Evolutionary conservation across 2,797 vertebrate species (phyloP), one percentile per base, ranked within the genome.

Genomic region (Tragelaphus oryx): DNA sequence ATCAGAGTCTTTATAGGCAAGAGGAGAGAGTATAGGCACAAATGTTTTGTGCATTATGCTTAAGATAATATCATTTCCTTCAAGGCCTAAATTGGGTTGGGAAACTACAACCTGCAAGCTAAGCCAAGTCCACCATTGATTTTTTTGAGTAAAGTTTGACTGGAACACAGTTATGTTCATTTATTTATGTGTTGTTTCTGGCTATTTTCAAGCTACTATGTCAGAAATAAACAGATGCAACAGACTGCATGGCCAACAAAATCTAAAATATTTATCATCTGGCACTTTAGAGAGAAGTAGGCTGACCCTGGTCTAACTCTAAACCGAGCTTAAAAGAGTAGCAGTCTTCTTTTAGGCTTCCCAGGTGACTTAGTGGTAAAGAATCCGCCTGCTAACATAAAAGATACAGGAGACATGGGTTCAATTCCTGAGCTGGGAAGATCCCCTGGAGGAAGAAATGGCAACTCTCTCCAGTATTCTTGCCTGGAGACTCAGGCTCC

Each of bases 121-220:
- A 60, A 71, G 37, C 60, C 46, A 30, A 71, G 18, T n/a, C 41
- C 54, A 80, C 28, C 37, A 59, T 11, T 1, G 89, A 10, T 10
- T 93, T 92, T 78, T 71, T 52, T 52, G 52, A 96, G n/a, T 48
- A 20, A 95, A 55, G 48, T 79, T 95, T 75, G n/a, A 60, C 12
- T 86, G 59, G 26, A 82, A 89, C 11, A 18, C 5, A 59, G 41
- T 14, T 59, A 55, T 17, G 30, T 2, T 18, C 30, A 14, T 33
- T 93, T 86, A n/a, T 57, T 94, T 95, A 79, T 46, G 52, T 28
- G 16, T 13, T 41, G 11, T 24, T 59, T 71, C 4, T 5, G 12
- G 14, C 26, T 65, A 41, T 30, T 94, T 37, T 89, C 33, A 50
- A 22, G 5, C 26, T 59, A 37, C 6, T 87, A 59, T 11, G 87